Base-by-base conservation (phyloP, 2,797 vertebrate species). In the Taenioides sp. region DNA sequence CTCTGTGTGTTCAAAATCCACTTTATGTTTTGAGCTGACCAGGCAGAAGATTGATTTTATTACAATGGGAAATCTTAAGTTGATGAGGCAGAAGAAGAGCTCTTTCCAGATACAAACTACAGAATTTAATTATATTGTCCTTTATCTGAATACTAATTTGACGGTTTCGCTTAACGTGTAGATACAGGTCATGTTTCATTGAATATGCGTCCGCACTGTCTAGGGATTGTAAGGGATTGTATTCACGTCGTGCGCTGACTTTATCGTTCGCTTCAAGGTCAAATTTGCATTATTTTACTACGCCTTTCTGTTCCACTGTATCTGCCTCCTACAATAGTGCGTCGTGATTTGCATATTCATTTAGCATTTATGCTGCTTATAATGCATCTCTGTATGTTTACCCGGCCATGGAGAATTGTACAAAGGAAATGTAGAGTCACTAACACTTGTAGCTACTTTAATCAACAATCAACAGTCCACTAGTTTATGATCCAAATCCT, bases 41-140 rank as follows among this genome's bases (percentile, higher is more conserved):
- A 70, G 60, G 62, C 31, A 82, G 72, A 79, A 73, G 77, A 85
- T 79, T 78, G 79, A 85, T 85, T 86, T 81, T 79, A 87, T 83
- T 65, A 75, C 70, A n/a, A 52, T 70, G 59, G 76, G 49, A 66
- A 66, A 65, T 65, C 37, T 7, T 47, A 59, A 10, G 64, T 52
- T 28, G 22, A 66, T 52, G 23, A 65, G 25, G 22, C 14, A 52
- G 64, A 27, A 11, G 22, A 17, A n/a, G 7, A 25, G 16, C 37
- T 18, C 40, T 18, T 23, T 47, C 25, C 40, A 49, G 63, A 47
- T 65, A 65, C 12, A 5, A 23, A 47, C 22, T 25, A 4, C 60
- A n/a, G 20, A 62, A 37, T 34, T 20, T 62, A 62, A 62, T 62
- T 62, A 34, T 34, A 18, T 10, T 37, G 60, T n/a, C 10, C 18